phyloP scores from a whole-genome alignment of 2,888 invertebrate species.

The Cephalotes varians region DNA sequence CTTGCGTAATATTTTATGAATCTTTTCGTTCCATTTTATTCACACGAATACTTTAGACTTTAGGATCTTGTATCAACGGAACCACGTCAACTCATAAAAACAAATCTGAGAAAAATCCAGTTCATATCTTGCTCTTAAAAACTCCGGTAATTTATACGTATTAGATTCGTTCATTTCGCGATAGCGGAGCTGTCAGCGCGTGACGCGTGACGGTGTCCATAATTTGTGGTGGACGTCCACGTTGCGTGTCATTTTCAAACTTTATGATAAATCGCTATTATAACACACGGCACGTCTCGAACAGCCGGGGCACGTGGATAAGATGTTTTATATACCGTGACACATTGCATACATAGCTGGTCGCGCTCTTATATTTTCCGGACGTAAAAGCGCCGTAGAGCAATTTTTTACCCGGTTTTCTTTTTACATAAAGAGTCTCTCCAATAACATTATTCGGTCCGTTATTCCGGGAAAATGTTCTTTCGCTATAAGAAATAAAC shows the following conservation, averaged over 20 bases:
- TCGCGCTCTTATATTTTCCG: constrained; percentile 17
- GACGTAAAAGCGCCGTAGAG: background rate
- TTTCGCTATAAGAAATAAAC: background rate
- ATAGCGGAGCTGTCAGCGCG: background rate
- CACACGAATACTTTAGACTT: background rate
- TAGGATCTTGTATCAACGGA: background rate
- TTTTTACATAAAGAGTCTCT: constrained; percentile 18
- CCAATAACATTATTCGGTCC: too few species aligned
- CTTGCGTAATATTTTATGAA: background rate
- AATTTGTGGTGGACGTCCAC: background rate
- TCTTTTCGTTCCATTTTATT: background rate
- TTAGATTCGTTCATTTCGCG: constrained; percentile 14
- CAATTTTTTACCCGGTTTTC: background rate
- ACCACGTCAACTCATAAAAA: background rate
- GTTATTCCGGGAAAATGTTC: background rate
- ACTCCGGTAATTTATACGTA: constrained; percentile 10
- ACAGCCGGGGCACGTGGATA: constrained; percentile 22
- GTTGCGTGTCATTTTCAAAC: constrained; percentile 34
- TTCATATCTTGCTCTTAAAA: background rate
- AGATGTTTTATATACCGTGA: constrained; percentile 39
- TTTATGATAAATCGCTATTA: constrained; percentile 44
- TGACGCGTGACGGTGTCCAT: background rate
- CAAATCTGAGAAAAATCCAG: background rate
- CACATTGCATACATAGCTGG: background rate
- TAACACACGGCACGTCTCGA: constrained; percentile 25